A percentile compares a stretch with the other conserved stretches of the same genome.
phyloP scores from a whole-genome alignment of 2,888 invertebrate genomes.

The Ichneumon xanthorius region DNA sequence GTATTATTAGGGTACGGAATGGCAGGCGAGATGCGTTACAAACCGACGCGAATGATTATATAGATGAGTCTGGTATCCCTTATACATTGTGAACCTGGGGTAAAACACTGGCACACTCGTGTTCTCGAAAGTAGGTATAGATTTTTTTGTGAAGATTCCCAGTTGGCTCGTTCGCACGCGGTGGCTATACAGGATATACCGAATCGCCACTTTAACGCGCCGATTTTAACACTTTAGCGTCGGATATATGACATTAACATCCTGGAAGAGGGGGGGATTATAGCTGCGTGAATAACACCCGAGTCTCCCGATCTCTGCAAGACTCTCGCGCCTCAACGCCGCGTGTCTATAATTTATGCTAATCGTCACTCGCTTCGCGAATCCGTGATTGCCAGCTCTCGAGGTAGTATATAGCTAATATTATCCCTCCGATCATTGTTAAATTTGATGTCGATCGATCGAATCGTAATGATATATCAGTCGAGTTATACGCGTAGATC shows the following conservation, averaged over 20 bases:
- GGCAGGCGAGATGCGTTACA: conserved; percentile 65
- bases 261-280: conserved; percentile 68
- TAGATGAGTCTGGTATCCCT: conserved; percentile 30
- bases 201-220: conserved; percentile 73
- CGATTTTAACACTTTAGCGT: conserved; percentile 79
- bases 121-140: conserved; percentile 45
- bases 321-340: conserved; percentile 54
- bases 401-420: conserved; percentile 7
- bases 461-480: conserved; percentile 70
- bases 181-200: conserved; percentile 41
- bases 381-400: conserved; percentile 67
- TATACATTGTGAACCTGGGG: conserved; percentile 38
- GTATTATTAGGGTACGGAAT: conserved; percentile 54
- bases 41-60: conserved; percentile 60
- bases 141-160: conserved; percentile 44
- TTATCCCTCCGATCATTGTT: conserved; percentile 73
- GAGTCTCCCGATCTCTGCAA: conserved; percentile 48
- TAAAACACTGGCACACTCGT: conserved; percentile 34
- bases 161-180: conserved; percentile 45
- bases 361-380: conserved; percentile 75
- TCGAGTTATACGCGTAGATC: conserved; percentile 22
- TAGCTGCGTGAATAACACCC: conserved; percentile 69
- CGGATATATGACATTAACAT: conserved; percentile 80
- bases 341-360: conserved; percentile 79
- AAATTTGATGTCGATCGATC: conserved; percentile 74